Base-by-base conservation (phyloP, 2,797 vertebrate species). In the Melanogrammus aeglefinus region DNA sequence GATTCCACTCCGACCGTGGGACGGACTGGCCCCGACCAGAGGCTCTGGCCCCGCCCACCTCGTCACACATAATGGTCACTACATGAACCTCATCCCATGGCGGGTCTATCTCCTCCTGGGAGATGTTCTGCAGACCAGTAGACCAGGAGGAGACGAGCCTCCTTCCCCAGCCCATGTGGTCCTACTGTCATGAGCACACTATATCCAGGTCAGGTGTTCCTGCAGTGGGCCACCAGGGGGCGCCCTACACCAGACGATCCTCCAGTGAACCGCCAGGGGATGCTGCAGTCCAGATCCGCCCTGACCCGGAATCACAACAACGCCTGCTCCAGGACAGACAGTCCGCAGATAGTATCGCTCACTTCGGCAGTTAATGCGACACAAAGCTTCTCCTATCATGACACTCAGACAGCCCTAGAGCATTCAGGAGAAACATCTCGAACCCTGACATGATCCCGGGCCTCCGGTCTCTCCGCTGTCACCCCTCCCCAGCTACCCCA, bases 281-380 rank as follows among this genome's bases (percentile, higher is more conserved):
- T 12, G 39, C 39, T 7, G n/a, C 35, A 0, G 13, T 13, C 44
- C 18, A 24, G n/a, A 10, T 86, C 76, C 75, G 35, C 24, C 74
- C 1, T 83, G 77, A 91, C 83, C 92, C 88, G 91, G 90, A 92
- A 77, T 0, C 86, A 90, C 66, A 90, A 88, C 75, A 91, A 78
- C 79, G 79, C 79, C 75, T 84, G 75, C 57, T 66, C 7, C 21
- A 66, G 57, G 21, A 14, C 57, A 66, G 57, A 7, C 21, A 9
- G 57, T 66, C 57, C 57, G n/a, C 57, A 66, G 6, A 66, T 66
- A 24, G 24, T 9, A 24, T 27, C n/a, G 2, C 18, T 16, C 16
- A 21, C 8, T 5, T 63, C 16, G n/a, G n/a, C 57, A 27, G 10
- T 66, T 66, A 27, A 66, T 24, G 57, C 57, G n/a, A 66, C 10